Evolutionary conservation across 2,797 vertebrate genomes (phyloP).

Genomic region (Myotis pilosus): DNA sequence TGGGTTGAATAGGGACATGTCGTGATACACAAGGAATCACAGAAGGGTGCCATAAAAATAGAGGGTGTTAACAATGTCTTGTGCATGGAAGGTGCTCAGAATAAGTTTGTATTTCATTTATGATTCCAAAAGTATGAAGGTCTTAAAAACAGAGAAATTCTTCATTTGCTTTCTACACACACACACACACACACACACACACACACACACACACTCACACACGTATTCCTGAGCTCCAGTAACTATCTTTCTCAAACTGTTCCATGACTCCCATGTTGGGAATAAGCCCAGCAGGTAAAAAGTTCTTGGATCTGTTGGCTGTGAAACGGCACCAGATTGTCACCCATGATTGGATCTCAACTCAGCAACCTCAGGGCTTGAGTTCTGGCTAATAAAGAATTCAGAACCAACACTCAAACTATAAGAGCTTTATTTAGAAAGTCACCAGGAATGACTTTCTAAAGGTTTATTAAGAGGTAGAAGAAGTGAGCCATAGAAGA

Average conservation of each 20-base stretch:
- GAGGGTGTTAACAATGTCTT: not conserved
- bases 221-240: not conserved
- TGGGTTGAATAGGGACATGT: not conserved
- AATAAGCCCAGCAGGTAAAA: not conserved
- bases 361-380: not conserved
- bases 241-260: not conserved
- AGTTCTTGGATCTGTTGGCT: not conserved
- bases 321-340: not conserved
- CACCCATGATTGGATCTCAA: not conserved
- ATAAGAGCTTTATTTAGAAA: not conserved
- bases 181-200: not conserved
- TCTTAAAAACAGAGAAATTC: not conserved
- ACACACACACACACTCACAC: no score
- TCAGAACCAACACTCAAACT: not conserved
- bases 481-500: not conserved
- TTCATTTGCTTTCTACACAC: not conserved
- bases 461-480: not conserved
- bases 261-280: not conserved
- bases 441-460: not conserved
- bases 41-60: not conserved
- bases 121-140: not conserved
- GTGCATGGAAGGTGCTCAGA: not conserved
- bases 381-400: not conserved
- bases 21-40: not conserved
- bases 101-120: constrained; percentile 30